Evolutionary conservation across 1,140 invertebrate species (phyloP).

Genomic region (Pararge aegeria): DNA sequence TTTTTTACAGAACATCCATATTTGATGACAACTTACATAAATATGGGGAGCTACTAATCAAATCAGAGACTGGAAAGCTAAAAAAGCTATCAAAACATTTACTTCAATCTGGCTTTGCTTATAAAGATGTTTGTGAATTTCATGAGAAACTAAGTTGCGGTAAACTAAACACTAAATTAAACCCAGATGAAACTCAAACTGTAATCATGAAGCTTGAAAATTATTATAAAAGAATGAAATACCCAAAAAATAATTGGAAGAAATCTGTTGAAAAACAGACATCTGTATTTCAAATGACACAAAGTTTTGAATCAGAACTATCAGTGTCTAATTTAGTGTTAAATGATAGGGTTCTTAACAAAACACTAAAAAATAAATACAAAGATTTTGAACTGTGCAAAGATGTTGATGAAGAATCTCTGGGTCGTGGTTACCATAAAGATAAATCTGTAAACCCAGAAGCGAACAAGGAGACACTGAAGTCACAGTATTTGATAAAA

Average conservation of each 20-base stretch:
- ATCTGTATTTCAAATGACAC: constrained; percentile 32
- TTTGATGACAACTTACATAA: constrained; percentile 67
- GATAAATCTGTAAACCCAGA: neutral
- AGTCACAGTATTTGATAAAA: constrained; percentile 21
- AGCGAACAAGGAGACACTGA: neutral
- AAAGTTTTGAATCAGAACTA: constrained; percentile 35
- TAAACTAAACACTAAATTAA: constrained; percentile 43
- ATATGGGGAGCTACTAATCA: constrained; percentile 56
- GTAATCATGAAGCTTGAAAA: constrained; percentile 43
- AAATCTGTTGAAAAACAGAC: constrained; percentile 41
- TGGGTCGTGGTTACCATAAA: constrained; percentile 36
- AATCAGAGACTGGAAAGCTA: constrained; percentile 33
- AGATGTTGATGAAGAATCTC: constrained; percentile 48
- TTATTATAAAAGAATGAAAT: constrained; percentile 23
- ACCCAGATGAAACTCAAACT: constrained; percentile 24
- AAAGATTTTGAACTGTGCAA: constrained; percentile 53
- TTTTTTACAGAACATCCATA: constrained; percentile 50
- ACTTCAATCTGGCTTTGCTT: constrained; percentile 40
- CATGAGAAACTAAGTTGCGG: constrained; percentile 39
- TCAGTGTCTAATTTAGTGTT: constrained; percentile 41
- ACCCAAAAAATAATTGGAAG: constrained; percentile 31
- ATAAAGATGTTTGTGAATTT: constrained; percentile 39
- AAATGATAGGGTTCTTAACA: constrained; percentile 30
- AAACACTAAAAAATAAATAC: constrained; percentile 40
- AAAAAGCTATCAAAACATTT: constrained; percentile 40